Evolutionary conservation across 1,140 invertebrate species (phyloP).

Genomic region (Sycophaga agraensis): DNA sequence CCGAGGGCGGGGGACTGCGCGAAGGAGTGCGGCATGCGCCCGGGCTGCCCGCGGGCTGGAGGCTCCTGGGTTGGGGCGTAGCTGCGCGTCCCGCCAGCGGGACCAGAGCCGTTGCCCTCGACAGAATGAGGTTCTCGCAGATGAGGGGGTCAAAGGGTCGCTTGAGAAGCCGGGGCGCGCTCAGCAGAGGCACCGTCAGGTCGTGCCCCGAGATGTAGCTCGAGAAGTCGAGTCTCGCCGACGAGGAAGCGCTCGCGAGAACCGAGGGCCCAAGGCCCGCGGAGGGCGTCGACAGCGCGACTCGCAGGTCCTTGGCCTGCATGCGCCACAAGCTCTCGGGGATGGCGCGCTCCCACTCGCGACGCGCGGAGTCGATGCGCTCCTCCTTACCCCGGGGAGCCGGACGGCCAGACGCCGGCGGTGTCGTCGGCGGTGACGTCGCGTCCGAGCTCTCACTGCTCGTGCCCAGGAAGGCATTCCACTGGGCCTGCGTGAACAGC

Average conservation of each 20-base stretch:
- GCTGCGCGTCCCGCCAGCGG: slow-evolving; percentile 35
- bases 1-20: slow-evolving; percentile 22
- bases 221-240: slow-evolving; percentile 36
- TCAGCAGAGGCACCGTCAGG: slow-evolving; percentile 47
- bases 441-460: neutral
- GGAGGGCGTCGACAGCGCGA: slow-evolving; percentile 41
- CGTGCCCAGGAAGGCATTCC: slow-evolving; percentile 37
- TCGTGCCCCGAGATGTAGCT: slow-evolving; percentile 47
- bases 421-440: neutral
- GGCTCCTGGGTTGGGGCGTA: slow-evolving; percentile 35
- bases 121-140: slow-evolving; percentile 55
- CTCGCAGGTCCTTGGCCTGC: slow-evolving; percentile 48
- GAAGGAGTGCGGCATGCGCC: neutral
- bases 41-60: too few species aligned
- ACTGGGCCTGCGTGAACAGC: slow-evolving; percentile 52
- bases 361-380: slow-evolving; percentile 48
- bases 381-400: slow-evolving; percentile 28
- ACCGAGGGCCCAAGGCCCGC: slow-evolving; percentile 3
- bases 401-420: neutral
- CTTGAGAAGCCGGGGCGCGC: slow-evolving; percentile 48
- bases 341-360: slow-evolving; percentile 50
- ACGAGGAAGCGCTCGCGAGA: slow-evolving; percentile 9
- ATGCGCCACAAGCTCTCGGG: slow-evolving; percentile 48
- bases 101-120: slow-evolving; percentile 47
- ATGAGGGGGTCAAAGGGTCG: slow-evolving; percentile 54